Evolutionary conservation across 1,140 invertebrate species (phyloP).

Genomic region (Saxidomus purpurata): DNA sequence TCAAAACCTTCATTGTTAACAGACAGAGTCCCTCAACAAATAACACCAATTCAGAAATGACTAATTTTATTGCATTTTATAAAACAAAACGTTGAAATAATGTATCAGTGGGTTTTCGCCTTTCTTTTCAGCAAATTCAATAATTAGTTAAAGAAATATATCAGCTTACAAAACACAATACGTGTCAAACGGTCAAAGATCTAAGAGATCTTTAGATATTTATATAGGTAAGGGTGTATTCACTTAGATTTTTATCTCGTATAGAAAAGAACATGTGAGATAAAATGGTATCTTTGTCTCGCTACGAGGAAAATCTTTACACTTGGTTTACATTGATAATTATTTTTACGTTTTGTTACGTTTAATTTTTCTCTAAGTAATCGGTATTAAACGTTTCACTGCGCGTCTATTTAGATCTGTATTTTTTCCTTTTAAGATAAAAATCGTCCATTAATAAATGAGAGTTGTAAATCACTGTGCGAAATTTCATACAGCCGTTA

Average conservation of each 20-base stretch:
- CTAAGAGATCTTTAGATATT: neutral
- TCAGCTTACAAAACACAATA: neutral
- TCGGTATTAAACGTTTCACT: neutral
- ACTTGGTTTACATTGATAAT: neutral
- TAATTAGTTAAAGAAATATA: neutral
- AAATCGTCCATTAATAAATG: neutral
- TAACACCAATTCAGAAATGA: too few relatives aligned
- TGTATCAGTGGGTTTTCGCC: too few relatives aligned
- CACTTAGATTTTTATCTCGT: constrained; percentile 5
- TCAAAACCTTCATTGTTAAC: too few relatives aligned
- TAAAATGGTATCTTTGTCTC: neutral
- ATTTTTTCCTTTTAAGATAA: neutral
- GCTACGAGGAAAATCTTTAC: neutral
- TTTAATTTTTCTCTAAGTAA: neutral
- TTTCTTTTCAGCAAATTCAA: neutral
- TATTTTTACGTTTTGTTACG: neutral
- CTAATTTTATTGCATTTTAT: too few relatives aligned
- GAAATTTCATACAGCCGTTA: neutral
- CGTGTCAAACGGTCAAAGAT: constrained; percentile 20
- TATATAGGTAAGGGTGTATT: neutral
- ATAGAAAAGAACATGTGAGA: neutral
- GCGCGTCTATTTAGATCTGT: neutral
- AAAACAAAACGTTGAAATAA: too few relatives aligned
- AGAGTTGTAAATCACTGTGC: neutral
- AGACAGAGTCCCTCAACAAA: too few relatives aligned